These are phyloP conservation scores for Haemorhous mexicanus DNA, from an alignment of 2,113 vertebrate genomes.

Conservation along the genomic window DNA sequence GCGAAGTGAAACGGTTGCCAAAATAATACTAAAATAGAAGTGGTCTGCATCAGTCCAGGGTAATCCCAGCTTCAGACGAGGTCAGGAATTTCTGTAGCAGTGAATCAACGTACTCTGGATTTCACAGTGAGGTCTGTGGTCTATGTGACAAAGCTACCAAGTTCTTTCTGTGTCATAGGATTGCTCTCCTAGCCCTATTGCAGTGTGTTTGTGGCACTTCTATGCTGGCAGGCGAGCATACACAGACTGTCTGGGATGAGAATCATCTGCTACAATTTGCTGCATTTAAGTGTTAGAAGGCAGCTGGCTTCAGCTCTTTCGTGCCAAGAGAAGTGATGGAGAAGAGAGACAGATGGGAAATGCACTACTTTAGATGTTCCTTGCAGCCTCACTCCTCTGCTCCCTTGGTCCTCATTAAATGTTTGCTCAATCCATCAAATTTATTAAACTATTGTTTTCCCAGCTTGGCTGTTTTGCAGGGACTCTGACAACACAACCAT, in stretches of 20 bases:
- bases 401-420: slow-evolving; percentile 3
- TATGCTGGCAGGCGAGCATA: background rate
- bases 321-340: background rate
- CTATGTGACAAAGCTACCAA: background rate
- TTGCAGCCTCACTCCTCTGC: background rate
- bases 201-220: background rate
- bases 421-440: background rate
- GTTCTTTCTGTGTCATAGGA: background rate
- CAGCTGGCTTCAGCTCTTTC: background rate
- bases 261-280: background rate
- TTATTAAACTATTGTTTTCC: background rate
- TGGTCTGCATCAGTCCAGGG: background rate
- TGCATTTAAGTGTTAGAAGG: background rate
- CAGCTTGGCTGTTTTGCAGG: background rate
- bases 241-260: background rate
- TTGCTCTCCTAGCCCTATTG: background rate
- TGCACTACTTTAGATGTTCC: background rate
- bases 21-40: background rate
- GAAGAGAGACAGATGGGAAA: background rate
- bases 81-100: background rate
- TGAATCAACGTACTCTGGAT: background rate
- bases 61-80: background rate
- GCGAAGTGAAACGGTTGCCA: background rate
- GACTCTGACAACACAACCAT: background rate
- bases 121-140: background rate